A percentile compares a stretch with the other conserved stretches of the same genome.
Conservation (phyloP, 1,140 invertebrate species). For the Ctenoplectra terminalis region DNA sequence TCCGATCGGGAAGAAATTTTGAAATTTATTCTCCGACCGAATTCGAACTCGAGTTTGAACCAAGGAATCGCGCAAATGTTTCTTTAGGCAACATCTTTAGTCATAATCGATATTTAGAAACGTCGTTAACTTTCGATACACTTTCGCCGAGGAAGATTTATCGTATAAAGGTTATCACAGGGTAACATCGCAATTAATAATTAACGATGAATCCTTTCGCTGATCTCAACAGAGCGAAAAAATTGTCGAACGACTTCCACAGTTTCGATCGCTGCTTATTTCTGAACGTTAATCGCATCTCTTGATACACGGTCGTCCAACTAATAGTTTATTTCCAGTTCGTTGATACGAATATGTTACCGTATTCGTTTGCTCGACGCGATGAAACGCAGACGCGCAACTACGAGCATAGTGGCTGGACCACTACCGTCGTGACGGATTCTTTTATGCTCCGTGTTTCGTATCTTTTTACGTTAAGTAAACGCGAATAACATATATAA, state of each 20-base stretch:
- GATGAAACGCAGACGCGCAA: not conserved
- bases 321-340: not conserved
- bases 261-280: not conserved
- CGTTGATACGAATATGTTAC: not conserved
- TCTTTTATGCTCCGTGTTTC: not conserved
- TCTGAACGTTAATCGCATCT: not conserved
- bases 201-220: not conserved
- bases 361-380: not conserved
- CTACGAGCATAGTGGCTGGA: slow-evolving; percentile 27
- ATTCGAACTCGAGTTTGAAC: not conserved
- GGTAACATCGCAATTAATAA: too few species aligned
- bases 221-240: not conserved
- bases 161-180: not conserved
- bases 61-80: not conserved
- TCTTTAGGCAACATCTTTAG: not conserved
- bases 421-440: not conserved
- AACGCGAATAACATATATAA: not conserved
- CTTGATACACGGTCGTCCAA: not conserved
- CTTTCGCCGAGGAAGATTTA: not conserved
- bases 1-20: not conserved
- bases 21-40: not conserved
- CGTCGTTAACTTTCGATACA: not conserved
- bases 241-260: not conserved
- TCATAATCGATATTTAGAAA: too few species aligned
- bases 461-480: too few species aligned